A percentile compares a stretch with the other conserved stretches of the same genome.
Evolutionary conservation across 1,140 invertebrate species (phyloP).

Genomic region (Diploscapter pachys): DNA sequence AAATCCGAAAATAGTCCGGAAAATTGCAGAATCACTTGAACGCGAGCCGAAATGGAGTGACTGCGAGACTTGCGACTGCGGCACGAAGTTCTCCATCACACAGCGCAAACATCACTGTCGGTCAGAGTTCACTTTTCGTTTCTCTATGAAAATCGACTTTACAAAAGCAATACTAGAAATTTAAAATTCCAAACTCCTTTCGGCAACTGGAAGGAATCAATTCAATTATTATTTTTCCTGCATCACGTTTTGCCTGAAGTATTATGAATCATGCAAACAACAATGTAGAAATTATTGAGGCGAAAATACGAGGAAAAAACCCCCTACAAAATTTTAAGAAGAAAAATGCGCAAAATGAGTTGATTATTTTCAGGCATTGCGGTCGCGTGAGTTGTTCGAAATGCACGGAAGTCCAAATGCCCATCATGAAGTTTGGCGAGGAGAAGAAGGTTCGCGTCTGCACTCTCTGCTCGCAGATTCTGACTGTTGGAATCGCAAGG

Average conservation of each 20-base stretch:
- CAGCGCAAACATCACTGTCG: slow-evolving; percentile 92
- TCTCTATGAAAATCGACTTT: too few species aligned
- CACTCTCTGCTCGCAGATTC: slow-evolving; percentile 69
- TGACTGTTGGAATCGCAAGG: slow-evolving; percentile 7
- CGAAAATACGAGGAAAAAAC: too few species aligned
- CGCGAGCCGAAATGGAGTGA: slow-evolving; percentile 85
- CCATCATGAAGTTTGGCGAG: slow-evolving; percentile 87
- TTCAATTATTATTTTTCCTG: too few species aligned
- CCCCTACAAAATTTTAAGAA: too few species aligned
- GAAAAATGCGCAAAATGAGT: too few species aligned
- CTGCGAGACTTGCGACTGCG: slow-evolving; percentile 86
- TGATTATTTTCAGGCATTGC: slow-evolving; percentile 68
- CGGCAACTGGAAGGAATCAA: too few species aligned
- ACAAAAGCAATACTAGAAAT: too few species aligned
- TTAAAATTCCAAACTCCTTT: too few species aligned
- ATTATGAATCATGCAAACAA: too few species aligned
- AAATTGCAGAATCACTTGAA: slow-evolving; percentile 68
- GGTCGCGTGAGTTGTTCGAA: slow-evolving; percentile 84
- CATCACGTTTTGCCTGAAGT: too few species aligned
- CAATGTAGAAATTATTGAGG: too few species aligned
- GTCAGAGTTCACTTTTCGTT: slow-evolving; percentile 59
- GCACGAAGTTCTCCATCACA: slow-evolving; percentile 82
- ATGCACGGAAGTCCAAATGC: slow-evolving; percentile 87
- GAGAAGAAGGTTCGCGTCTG: slow-evolving; percentile 91
- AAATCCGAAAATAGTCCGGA: not conserved